phyloP scores from a whole-genome alignment of 2,113 vertebrate species.

The Pseudopipra pipra region DNA sequence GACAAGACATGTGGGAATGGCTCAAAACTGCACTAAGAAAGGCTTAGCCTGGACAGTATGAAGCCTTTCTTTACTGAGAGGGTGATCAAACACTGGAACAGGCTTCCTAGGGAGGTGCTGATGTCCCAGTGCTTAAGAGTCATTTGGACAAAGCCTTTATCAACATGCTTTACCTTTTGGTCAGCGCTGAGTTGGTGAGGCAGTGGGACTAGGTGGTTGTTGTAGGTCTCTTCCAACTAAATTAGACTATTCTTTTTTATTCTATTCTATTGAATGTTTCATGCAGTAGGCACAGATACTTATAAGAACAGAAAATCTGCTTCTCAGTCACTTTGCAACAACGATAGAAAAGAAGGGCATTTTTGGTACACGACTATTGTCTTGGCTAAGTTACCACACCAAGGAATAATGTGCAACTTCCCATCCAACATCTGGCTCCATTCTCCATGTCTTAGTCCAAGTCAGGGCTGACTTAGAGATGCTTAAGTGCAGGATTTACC shows the following conservation, averaged over 20 bases:
- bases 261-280: neutral
- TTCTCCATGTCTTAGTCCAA: neutral
- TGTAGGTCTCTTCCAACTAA: neutral
- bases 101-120: neutral
- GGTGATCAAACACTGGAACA: neutral
- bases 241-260: neutral
- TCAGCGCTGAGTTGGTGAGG: neutral
- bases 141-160: neutral
- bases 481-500: neutral
- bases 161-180: neutral
- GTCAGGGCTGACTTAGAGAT: neutral
- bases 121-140: neutral
- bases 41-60: neutral
- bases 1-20: accelerated
- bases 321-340: neutral
- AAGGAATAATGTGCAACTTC: neutral
- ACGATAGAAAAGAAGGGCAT: neutral
- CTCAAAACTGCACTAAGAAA: neutral
- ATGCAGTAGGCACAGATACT: neutral
- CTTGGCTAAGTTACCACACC: neutral
- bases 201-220: neutral
- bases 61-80: neutral
- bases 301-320: neutral
- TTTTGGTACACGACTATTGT: neutral
- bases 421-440: neutral